Evolutionary conservation across 2,888 invertebrate genomes (phyloP), one percentile per base, ranked within the genome.

Genomic region (Parapristionchus giblindavisi): DNA sequence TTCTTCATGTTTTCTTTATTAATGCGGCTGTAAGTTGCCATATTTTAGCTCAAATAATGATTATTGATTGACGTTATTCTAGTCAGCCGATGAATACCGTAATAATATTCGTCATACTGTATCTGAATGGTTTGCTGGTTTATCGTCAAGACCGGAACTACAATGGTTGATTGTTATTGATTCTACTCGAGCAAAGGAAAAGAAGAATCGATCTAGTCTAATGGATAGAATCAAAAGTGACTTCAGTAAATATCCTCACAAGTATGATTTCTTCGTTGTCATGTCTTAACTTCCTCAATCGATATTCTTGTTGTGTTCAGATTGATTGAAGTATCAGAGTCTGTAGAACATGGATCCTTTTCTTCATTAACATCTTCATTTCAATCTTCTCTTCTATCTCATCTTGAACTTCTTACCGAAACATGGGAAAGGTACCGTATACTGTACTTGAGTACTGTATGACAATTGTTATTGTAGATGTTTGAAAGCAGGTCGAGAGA

Each of bases 121-220:
- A 17, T 81, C 83, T 14, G 87, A 87, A 79, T 87, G 87, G 87
- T 87, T 87, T 75, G 81, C 85, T 4, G 79, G 76, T 52, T 77
- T 82, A 21, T 79, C 78, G 40, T 65, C 79, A n/a, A 77, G 79
- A 66, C 73, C 78, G 4, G 83, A 83, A 52, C 77, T 80, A 17
- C 83, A 85, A 66, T 87, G 87, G 86, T 68, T 87, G 29, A 87
- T 87, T 40, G 80, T 87, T 11, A 79, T 85, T 48, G 87, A 87
- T 73, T 81, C 83, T 8, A 80, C 82, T 3, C 70, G 78, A 32
- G 84, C 83, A 1, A 83, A 83, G 36, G 87, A 87, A 74, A 82
- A 82, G 51, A 87, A 87, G 66, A 82, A 78, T 43, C 79, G 84
- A 56, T 78, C 72, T 0, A 76, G 79, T 24, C 74, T 87, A 48